A percentile compares a stretch with the other conserved stretches of the same genome.
Conservation (phyloP, 2,888 invertebrate genomes). For the Nasonia oneida region DNA sequence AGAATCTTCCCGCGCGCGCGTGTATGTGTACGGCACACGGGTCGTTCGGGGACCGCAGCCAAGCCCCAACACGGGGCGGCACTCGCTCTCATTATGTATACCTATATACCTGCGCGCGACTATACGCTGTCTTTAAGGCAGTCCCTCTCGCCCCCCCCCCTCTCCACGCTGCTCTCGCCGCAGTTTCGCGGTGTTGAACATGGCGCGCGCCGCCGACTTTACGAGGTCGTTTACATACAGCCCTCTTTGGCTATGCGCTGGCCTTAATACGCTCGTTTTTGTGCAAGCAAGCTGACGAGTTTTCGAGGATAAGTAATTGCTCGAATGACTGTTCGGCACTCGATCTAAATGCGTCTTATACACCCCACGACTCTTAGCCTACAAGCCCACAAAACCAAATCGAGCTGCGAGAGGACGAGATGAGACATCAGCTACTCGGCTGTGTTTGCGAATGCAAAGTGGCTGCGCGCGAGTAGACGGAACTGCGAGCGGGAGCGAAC, state of each 20-base stretch:
- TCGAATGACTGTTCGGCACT: not conserved
- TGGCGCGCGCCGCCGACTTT: constrained; percentile 31
- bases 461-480: constrained; percentile 1
- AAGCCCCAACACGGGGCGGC: constrained; percentile 68
- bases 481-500: not conserved
- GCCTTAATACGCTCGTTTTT: not conserved
- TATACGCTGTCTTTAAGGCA: constrained; percentile 47
- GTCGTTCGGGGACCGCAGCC: constrained; percentile 65
- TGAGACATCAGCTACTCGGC: not conserved
- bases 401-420: not conserved
- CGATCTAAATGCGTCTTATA: not conserved
- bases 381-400: constrained; percentile 1
- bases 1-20: constrained; percentile 49
- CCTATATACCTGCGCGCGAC: constrained; percentile 10
- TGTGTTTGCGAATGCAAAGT: constrained; percentile 60
- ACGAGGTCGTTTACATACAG: constrained; percentile 50
- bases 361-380: not conserved
- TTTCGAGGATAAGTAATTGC: not conserved
- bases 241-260: not conserved
- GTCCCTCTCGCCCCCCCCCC: not conserved
- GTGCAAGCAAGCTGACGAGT: not conserved
- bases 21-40: not conserved
- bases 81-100: constrained; percentile 67
- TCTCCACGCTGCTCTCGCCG: not conserved
- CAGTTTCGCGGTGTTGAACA: constrained; percentile 15